These are phyloP conservation scores for Drosophila saltans DNA, from an alignment of 1,140 invertebrate genomes.

Conservation along the genomic window DNA sequence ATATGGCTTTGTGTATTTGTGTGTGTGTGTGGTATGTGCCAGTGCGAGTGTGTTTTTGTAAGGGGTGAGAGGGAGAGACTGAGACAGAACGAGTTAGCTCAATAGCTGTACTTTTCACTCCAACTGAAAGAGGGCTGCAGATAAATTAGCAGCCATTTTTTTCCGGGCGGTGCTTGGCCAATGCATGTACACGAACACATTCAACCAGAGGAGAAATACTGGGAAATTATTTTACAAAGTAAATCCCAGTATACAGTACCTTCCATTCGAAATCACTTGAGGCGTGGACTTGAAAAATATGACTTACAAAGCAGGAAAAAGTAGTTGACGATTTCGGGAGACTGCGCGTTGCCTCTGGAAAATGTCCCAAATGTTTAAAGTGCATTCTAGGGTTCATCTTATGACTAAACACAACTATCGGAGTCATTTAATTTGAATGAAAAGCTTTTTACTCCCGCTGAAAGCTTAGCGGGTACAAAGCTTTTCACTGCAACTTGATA, in stretches of 20 bases:
- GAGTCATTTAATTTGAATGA: conserved; percentile 34
- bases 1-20: not conserved
- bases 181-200: conserved; percentile 21
- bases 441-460: conserved; percentile 41
- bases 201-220: conserved; percentile 57
- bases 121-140: conserved; percentile 24
- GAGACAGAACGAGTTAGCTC: not conserved
- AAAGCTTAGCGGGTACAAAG: conserved; percentile 52
- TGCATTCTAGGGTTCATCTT: conserved; percentile 28
- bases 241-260: not conserved
- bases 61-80: conserved; percentile 37
- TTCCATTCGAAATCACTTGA: not conserved
- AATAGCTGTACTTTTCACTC: conserved; percentile 42
- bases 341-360: conserved; percentile 35
- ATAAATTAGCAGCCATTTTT: conserved; percentile 79
- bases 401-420: conserved; percentile 35
- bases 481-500: conserved; percentile 38
- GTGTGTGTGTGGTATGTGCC: not conserved
- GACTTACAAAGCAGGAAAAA: conserved; percentile 19
- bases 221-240: conserved; percentile 50
- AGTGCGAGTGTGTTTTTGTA: conserved; percentile 23
- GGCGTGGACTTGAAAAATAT: conserved; percentile 24
- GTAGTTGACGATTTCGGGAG: conserved; percentile 18
- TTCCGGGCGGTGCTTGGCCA: conserved; percentile 60
- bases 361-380: conserved; percentile 33